These are phyloP conservation scores for Sebastes itinus DNA, from an alignment of 2,797 vertebrate genomes.

Conservation along the genomic window DNA sequence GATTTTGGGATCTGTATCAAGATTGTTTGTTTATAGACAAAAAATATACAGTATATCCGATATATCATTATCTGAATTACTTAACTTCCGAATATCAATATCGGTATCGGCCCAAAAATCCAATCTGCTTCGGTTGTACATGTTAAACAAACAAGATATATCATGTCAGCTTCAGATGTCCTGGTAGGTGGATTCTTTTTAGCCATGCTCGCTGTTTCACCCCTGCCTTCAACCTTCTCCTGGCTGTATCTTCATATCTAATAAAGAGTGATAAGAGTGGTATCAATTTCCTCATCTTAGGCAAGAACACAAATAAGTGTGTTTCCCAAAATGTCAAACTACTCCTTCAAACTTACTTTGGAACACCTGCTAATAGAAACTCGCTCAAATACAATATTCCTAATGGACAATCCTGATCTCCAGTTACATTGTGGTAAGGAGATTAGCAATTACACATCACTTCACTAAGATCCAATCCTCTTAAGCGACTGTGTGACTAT, in stretches of 20 bases:
- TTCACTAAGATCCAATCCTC: slow-evolving; percentile 43
- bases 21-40: not conserved
- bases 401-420: slow-evolving; percentile 16
- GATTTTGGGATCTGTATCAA: not conserved
- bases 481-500: slow-evolving; percentile 35
- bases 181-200: no score
- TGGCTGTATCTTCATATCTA: not conserved
- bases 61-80: not conserved
- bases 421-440: slow-evolving; percentile 11
- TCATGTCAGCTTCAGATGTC: not conserved
- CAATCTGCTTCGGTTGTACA: not conserved
- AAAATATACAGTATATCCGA: not conserved
- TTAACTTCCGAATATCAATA: not conserved
- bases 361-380: not conserved
- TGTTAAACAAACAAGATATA: not conserved
- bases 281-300: not conserved
- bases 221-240: not conserved
- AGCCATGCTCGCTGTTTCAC: no score
- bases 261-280: not conserved
- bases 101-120: no score
- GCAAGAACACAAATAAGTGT: not conserved
- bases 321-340: not conserved
- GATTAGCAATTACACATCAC: slow-evolving; percentile 59
- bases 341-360: not conserved
- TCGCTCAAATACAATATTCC: not conserved